phyloP scores from a whole-genome alignment of 35 echinoderm and acorn worm genomes.

The Holothuria glaberrima region DNA sequence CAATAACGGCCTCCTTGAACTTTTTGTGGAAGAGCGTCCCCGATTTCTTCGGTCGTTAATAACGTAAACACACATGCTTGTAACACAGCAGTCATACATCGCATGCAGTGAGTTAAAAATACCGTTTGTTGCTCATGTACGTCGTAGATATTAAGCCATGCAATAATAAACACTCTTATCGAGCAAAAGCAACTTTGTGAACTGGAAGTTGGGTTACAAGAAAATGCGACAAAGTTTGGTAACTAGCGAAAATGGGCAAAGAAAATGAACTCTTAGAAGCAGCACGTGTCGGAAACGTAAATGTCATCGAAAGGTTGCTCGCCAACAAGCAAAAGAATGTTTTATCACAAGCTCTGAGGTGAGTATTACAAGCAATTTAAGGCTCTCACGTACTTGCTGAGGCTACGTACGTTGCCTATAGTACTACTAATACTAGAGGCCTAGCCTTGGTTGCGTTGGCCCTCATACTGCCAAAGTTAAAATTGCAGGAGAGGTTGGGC shows the following conservation, averaged over 20 bases:
- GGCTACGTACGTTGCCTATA: too few relatives aligned
- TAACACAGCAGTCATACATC: too few relatives aligned
- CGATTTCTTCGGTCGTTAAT: too few relatives aligned
- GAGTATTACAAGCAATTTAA: too few relatives aligned
- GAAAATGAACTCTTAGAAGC: constrained; percentile 69
- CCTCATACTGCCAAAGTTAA: too few relatives aligned
- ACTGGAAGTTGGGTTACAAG: background rate
- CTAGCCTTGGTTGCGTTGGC: too few relatives aligned
- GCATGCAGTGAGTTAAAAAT: background rate
- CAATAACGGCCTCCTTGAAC: too few relatives aligned
- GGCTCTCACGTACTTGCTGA: too few relatives aligned
- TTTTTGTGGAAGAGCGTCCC: too few relatives aligned
- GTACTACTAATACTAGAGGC: too few relatives aligned
- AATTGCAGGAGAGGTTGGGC: too few relatives aligned
- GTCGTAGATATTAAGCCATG: background rate
- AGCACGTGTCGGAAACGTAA: constrained; percentile 56
- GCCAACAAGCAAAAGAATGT: constrained; percentile 58
- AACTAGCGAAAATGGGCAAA: constrained; percentile 61
- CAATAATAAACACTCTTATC: background rate
- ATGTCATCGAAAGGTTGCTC: constrained; percentile 52
- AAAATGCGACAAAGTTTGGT: background rate
- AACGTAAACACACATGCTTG: too few relatives aligned
- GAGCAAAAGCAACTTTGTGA: background rate
- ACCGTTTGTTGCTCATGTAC: background rate
- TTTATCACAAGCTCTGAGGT: constrained; percentile 50